Conservation (phyloP, 2,113 vertebrate species). For the Probosciger aterrimus region DNA sequence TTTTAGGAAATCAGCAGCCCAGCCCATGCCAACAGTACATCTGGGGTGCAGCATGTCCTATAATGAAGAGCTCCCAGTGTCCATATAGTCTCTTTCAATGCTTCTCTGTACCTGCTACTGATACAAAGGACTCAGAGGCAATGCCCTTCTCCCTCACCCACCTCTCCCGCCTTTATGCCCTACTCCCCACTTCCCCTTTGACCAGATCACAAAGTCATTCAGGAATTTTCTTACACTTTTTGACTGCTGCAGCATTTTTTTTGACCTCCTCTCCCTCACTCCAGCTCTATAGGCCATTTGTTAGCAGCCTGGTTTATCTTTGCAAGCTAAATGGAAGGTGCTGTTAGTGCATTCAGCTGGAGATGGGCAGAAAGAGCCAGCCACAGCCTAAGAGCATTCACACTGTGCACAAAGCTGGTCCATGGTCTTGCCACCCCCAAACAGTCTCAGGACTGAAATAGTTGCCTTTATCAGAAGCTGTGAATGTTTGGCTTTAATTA, state of each 20-base stretch:
- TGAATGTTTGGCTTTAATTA: conserved; percentile 66
- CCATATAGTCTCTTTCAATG: not conserved
- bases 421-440: not conserved
- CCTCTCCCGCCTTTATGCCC: not conserved
- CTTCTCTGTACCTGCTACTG: not conserved
- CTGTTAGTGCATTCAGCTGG: not conserved
- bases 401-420: not conserved
- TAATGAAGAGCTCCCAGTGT: not conserved
- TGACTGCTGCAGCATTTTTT: not conserved
- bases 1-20: not conserved
- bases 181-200: not conserved
- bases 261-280: not conserved
- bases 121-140: not conserved
- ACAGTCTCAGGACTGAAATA: conserved; percentile 14
- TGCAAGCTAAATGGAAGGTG: not conserved
- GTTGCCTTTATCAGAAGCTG: conserved; percentile 1
- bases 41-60: not conserved
- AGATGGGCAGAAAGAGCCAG: not conserved
- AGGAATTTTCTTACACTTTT: not conserved
- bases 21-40: not conserved
- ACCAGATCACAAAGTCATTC: not conserved
- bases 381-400: not conserved
- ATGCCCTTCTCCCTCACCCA: not conserved
- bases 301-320: not conserved
- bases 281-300: not conserved